Evolutionary conservation across 2,888 invertebrate species (phyloP).

Genomic region (Dolichomitus sp.): DNA sequence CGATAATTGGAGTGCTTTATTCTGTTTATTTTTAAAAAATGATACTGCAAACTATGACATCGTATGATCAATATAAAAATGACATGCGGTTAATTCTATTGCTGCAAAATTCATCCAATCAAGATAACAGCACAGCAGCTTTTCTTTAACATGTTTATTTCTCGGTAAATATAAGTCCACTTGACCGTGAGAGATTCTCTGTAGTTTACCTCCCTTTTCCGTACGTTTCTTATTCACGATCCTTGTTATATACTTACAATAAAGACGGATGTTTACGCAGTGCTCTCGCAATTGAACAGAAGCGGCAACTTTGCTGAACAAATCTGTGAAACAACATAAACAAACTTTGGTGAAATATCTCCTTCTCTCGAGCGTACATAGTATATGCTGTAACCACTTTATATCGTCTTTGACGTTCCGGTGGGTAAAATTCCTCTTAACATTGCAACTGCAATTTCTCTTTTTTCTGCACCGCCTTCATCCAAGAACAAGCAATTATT

Average conservation of each 20-base stretch:
- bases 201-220: conserved; percentile 5
- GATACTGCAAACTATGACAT: neutral
- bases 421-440: conserved; percentile 25
- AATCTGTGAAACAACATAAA: conserved; percentile 64
- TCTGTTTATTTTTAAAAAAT: neutral
- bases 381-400: conserved; percentile 16
- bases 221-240: neutral
- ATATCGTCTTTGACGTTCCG: conserved; percentile 49
- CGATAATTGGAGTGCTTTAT: neutral
- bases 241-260: conserved; percentile 36
- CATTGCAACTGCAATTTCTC: conserved; percentile 15
- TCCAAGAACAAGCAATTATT: conserved; percentile 6
- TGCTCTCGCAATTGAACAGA: conserved; percentile 35
- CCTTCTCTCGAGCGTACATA: conserved; percentile 16
- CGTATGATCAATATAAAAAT: neutral
- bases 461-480: neutral
- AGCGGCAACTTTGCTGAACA: conserved; percentile 61
- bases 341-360: conserved; percentile 52
- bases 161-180: neutral
- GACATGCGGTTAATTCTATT: neutral
- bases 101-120: neutral
- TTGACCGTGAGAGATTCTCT: neutral
- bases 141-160: neutral
- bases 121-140: neutral
- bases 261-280: conserved; percentile 56